Percentiles rank a stretch among this genome's conserved stretches.
These are phyloP conservation scores for Drosophila kuntzei DNA, from an alignment of 2,888 invertebrate species.

Conservation along the genomic window DNA sequence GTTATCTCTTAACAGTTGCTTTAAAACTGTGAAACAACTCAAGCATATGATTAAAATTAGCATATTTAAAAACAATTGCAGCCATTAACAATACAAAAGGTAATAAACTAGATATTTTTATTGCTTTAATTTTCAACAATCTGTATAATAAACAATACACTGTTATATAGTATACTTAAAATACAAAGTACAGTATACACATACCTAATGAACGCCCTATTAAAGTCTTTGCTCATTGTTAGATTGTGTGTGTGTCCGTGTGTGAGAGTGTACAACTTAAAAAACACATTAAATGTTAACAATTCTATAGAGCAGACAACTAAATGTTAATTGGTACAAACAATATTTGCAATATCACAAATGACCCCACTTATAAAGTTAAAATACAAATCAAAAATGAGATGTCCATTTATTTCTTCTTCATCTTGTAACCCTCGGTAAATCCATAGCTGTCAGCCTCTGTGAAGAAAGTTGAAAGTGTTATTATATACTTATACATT, in stretches of 20 bases:
- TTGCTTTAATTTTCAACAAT: constrained; percentile 36
- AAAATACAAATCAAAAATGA: constrained; percentile 61
- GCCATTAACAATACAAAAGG: constrained; percentile 14
- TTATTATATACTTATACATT: neutral
- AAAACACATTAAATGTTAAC: constrained; percentile 23
- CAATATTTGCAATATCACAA: constrained; percentile 79
- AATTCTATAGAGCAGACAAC: constrained; percentile 45
- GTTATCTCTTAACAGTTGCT: neutral
- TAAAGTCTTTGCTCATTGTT: constrained; percentile 34
- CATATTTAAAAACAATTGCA: neutral
- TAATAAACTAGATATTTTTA: constrained; percentile 53
- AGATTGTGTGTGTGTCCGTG: constrained; percentile 4
- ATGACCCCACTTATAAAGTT: constrained; percentile 74
- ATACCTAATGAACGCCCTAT: constrained; percentile 54
- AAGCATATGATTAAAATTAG: neutral
- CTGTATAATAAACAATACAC: constrained; percentile 39
- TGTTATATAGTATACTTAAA: constrained; percentile 14
- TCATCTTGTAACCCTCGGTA: constrained; percentile 83
- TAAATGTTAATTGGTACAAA: constrained; percentile 51
- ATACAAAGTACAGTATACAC: constrained; percentile 38
- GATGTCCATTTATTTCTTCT: constrained; percentile 63
- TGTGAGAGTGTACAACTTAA: constrained; percentile 19
- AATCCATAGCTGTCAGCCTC: constrained; percentile 88
- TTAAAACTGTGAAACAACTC: neutral
- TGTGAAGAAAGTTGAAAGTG: constrained; percentile 60